Evolutionary conservation across 2,113 vertebrate genomes (phyloP), one percentile per base, ranked within the genome.

Genomic region (Oncorhynchus clarkii): DNA sequence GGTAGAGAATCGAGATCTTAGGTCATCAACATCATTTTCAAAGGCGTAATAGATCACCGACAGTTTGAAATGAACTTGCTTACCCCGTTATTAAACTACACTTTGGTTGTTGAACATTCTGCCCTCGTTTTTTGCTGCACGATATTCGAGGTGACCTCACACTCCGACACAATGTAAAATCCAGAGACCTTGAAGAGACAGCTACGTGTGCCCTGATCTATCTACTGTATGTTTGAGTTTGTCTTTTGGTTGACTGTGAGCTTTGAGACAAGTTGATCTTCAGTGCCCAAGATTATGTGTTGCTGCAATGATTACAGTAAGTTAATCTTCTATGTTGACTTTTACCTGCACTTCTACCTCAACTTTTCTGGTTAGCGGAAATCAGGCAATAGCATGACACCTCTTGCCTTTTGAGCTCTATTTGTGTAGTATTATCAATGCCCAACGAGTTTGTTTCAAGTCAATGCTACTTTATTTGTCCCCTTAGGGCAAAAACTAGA

Each of bases 191-290:
- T 68, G 67, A 68, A 34, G 4, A 29, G 8, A 26, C 22, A 3
- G 2, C 22, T 3, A 16, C 22, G 16, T 8, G 26, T 11, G 24
- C 7, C 29, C 67, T 34, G 31, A 39, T 34, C 29, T 26, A 6
- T 5, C 3, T 4, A 1, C 31, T 18, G 29, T 16, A 20, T 5
- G 7, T 68, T 18, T 39, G 14, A 68, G 16, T 34, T 8, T 68
- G 18, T 62, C 18, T 9, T 22, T 62, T 22, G n/a, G 59, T 9
- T 8, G 59, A 9, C 59, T n/a, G 8, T 57, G 18, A 68, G 29
- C 29, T 68, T 29, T 20, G 31, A 39, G 70, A 68, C 62, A n/a
- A 45, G 22, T 45, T 77, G 62, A 68, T 67, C 65, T 29, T 67
- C 27, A 27, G 8, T 45, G 39, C 9, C 39, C 39, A 11, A 45